Conservation (phyloP, 2,888 invertebrate genomes). For the Calameuta idolon region DNA sequence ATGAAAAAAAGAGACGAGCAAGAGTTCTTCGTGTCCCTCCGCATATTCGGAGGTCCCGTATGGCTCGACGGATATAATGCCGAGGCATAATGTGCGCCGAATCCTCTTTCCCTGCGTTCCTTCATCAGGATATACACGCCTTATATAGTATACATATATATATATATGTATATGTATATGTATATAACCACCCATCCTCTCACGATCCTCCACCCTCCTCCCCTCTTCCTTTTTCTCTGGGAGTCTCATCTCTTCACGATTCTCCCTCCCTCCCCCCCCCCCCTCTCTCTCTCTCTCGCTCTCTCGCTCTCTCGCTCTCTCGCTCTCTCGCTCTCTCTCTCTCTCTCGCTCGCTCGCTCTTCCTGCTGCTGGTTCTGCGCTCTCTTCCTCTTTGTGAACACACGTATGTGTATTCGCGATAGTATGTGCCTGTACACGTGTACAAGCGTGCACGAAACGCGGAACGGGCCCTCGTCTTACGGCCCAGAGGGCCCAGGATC, state of each 20-base stretch:
- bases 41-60: conserved; percentile 27
- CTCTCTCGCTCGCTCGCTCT: conserved; percentile 24
- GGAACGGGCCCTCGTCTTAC: conserved; percentile 14
- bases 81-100: conserved; percentile 36
- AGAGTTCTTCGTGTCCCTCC: conserved; percentile 20
- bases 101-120: conserved; percentile 19
- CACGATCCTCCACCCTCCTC: neutral
- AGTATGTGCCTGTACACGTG: neutral
- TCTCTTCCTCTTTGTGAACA: neutral
- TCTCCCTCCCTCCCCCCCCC: too few relatives aligned
- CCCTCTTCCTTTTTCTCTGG: neutral
- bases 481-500: conserved; percentile 21
- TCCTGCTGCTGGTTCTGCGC: conserved; percentile 7
- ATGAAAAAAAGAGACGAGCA: conserved; percentile 13
- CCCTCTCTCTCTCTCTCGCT: conserved; percentile 24
- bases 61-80: conserved; percentile 36
- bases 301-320: conserved; percentile 25
- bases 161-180: too few relatives aligned
- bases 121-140: neutral
- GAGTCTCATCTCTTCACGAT: neutral
- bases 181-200: neutral
- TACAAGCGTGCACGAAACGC: conserved; percentile 17
- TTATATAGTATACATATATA: neutral
- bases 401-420: neutral
- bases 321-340: conserved; percentile 26